Conservation (phyloP, 2,888 invertebrate genomes). For the Dryomyza anilis region DNA sequence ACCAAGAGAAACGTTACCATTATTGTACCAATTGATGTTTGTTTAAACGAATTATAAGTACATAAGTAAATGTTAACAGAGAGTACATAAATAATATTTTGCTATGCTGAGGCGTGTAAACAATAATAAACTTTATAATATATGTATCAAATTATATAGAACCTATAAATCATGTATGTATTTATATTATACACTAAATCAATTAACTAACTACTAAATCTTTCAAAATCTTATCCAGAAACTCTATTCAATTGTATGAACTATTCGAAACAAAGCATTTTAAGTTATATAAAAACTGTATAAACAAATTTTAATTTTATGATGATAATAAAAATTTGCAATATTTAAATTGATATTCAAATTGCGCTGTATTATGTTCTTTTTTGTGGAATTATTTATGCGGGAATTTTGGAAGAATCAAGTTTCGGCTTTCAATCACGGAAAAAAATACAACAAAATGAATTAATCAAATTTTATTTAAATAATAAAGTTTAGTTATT, state of each 20-base stretch:
- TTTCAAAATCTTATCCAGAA: neutral
- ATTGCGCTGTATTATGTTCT: no score
- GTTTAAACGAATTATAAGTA: constrained; percentile 36
- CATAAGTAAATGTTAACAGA: neutral
- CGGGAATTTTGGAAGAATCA: no score
- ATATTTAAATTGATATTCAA: no score
- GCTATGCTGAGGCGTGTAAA: constrained; percentile 1
- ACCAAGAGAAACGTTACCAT: neutral
- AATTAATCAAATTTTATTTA: no score
- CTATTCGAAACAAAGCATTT: constrained; percentile 16
- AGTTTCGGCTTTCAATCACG: no score
- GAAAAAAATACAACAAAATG: no score
- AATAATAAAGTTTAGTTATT: no score
- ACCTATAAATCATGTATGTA: neutral
- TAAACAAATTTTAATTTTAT: neutral
- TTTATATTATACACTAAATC: neutral
- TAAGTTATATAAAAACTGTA: neutral
- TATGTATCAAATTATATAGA: neutral
- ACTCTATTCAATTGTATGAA: constrained; percentile 14
- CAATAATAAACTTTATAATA: neutral
- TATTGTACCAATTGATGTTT: constrained; percentile 23
- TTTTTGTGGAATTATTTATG: no score
- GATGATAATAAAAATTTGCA: neutral
- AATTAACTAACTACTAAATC: neutral
- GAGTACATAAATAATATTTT: constrained; percentile 4